phyloP scores from a whole-genome alignment of 1,140 invertebrate genomes.

The Coelopa frigida region DNA sequence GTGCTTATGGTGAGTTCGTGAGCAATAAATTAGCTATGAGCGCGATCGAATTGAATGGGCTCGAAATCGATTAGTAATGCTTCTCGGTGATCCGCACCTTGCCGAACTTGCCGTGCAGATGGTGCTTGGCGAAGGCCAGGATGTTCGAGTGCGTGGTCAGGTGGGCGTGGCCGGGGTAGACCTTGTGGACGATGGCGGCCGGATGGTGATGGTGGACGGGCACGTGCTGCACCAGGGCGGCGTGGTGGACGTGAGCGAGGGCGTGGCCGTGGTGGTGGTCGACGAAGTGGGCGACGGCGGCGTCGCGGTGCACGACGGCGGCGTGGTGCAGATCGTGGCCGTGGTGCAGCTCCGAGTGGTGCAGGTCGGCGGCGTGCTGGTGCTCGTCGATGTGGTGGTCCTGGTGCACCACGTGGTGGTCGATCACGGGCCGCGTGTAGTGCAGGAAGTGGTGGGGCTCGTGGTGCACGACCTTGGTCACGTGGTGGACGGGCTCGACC shows the following conservation, averaged over 20 bases:
- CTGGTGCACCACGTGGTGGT: slow-evolving; percentile 29
- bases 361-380: slow-evolving; percentile 19
- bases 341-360: slow-evolving; percentile 19
- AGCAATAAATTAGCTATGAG: neutral
- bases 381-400: slow-evolving; percentile 27
- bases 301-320: slow-evolving; percentile 20
- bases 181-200: slow-evolving; percentile 28
- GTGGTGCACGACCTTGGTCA: slow-evolving; percentile 34
- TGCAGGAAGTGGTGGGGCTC: slow-evolving; percentile 36
- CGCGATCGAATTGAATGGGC: slow-evolving; percentile 3
- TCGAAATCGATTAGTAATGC: slow-evolving; percentile 39
- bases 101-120: slow-evolving; percentile 37
- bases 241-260: slow-evolving; percentile 26
- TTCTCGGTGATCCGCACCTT: slow-evolving; percentile 40
- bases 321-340: slow-evolving; percentile 21
- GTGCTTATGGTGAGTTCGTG: neutral
- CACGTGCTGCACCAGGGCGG: slow-evolving; percentile 19
- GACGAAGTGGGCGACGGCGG: neutral
- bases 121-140: slow-evolving; percentile 37
- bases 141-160: slow-evolving; percentile 30
- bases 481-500: slow-evolving; percentile 32
- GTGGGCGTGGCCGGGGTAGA: slow-evolving; percentile 28
- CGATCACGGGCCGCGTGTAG: slow-evolving; percentile 30
- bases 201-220: slow-evolving; percentile 23
- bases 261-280: slow-evolving; percentile 25